These are phyloP conservation scores for Cyprinodon tularosa DNA, from an alignment of 2,113 vertebrate genomes.

Conservation along the genomic window DNA sequence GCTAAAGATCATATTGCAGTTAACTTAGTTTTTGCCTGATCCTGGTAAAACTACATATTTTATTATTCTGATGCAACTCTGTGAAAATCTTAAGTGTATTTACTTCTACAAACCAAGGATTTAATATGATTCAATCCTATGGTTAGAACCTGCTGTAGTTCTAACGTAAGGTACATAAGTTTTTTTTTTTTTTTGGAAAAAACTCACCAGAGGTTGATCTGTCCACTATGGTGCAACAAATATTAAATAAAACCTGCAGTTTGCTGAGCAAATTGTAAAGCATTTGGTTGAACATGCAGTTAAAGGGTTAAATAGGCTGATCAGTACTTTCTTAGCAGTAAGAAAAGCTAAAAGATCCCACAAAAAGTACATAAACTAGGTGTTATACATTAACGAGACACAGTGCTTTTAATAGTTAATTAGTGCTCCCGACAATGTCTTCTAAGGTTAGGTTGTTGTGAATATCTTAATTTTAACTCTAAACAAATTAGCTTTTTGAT, in stretches of 20 bases:
- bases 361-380: not conserved
- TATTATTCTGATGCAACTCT: constrained; percentile 1
- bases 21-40: not conserved
- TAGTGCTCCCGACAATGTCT: not conserved
- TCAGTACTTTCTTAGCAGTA: not conserved
- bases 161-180: too few species aligned
- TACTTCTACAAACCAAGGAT: too few species aligned
- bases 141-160: too few species aligned
- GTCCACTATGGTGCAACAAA: too few species aligned
- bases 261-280: too few species aligned
- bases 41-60: not conserved
- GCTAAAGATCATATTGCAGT: not conserved
- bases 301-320: not conserved
- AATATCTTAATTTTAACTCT: not conserved
- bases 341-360: not conserved
- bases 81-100: not conserved
- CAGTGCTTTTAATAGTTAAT: too few species aligned
- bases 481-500: not conserved
- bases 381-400: not conserved
- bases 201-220: too few species aligned
- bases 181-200: too few species aligned
- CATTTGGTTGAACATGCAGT: not conserved
- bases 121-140: too few species aligned
- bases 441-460: not conserved
- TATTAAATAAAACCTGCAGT: too few species aligned